Evolutionary conservation across 1,140 invertebrate genomes (phyloP), one percentile per base, ranked within the genome.

Genomic region (Dufourea novaeangliae): DNA sequence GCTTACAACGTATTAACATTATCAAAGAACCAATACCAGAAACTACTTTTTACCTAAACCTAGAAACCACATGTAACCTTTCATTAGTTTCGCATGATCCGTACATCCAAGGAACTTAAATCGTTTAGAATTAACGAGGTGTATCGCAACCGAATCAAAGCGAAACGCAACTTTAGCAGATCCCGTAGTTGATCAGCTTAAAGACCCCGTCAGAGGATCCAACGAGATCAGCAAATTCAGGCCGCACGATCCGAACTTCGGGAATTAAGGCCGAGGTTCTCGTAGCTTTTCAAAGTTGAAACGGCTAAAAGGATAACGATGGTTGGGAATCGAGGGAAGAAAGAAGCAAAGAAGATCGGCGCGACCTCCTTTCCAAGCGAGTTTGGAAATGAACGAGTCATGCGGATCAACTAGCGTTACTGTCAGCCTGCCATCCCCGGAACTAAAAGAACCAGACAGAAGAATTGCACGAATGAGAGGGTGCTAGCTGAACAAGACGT

Each of bases 141-240:
- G 39, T 74, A 44, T 74, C 50, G 41, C 41, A 17, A 66, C 4
- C 25, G 62, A 46, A 50, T 29, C 50, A 68, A 44, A 59, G 27
- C 17, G n/a, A 63, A 50, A 34, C 44, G 56, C 68, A 62, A 82
- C 61, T 72, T 83, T 54, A 41, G 54, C 41, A 78, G 52, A 82
- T 82, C 75, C 39, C 22, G 37, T 62, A 68, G 78, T 69, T 68
- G 82, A 83, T 78, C 79, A 50, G 66, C 67, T 82, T 83, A 81
- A 72, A 78, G 76, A 79, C 57, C 29, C 34, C 37, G 46, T 14
- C 17, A 37, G 41, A 46, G 62, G 62, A 69, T 62, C 61, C 66
- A 77, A 54, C 50, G 41, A 52, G 71, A 79, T 83, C 80, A 83
- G 80, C 82, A 70, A 61, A 79, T 83, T 79, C 57, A 63, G 27